A percentile compares a stretch with the other conserved stretches of the same genome.
Conservation (phyloP, 2,888 invertebrate species). For the Ophioninae sp. region DNA sequence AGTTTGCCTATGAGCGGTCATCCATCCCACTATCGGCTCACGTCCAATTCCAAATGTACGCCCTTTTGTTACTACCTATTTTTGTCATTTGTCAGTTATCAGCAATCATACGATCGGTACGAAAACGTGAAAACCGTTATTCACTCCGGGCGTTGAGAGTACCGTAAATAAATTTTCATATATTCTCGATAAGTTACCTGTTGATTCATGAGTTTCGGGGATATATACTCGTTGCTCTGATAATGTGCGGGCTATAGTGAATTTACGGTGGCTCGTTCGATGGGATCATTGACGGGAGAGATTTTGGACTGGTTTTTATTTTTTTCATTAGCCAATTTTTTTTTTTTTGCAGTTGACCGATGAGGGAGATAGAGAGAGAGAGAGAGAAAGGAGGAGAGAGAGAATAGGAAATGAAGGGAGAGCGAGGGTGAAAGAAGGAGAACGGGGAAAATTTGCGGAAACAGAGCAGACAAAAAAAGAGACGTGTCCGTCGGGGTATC, state of each 20-base stretch:
- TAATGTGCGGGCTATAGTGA: constrained; percentile 12
- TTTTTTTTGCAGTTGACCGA: constrained; percentile 24
- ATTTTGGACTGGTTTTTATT: constrained; percentile 47
- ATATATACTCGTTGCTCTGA: background rate
- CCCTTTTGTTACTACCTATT: too few relatives aligned
- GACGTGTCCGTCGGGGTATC: constrained; percentile 48
- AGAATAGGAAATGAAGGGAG: constrained; percentile 56
- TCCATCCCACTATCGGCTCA: too few relatives aligned
- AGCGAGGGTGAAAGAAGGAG: constrained; percentile 12
- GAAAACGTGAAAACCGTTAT: too few relatives aligned
- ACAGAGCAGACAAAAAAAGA: constrained; percentile 54
- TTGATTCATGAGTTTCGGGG: constrained; percentile 46
- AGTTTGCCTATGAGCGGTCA: too few relatives aligned
- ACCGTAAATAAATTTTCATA: background rate
- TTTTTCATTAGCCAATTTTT: constrained; percentile 28
- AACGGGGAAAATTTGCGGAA: constrained; percentile 47
- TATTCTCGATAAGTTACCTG: constrained; percentile 38
- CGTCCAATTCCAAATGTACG: too few relatives aligned
- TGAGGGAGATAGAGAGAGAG: background rate
- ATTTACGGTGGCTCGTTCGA: constrained; percentile 38
- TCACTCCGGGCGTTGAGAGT: too few relatives aligned
- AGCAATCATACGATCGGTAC: too few relatives aligned
- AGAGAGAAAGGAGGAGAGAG: constrained; percentile 12
- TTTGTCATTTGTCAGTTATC: too few relatives aligned
- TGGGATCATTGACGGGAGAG: constrained; percentile 12